Percentiles rank a stretch among this genome's conserved stretches.
phyloP scores from a whole-genome alignment of 2,113 vertebrate genomes.

The Vimba vimba region DNA sequence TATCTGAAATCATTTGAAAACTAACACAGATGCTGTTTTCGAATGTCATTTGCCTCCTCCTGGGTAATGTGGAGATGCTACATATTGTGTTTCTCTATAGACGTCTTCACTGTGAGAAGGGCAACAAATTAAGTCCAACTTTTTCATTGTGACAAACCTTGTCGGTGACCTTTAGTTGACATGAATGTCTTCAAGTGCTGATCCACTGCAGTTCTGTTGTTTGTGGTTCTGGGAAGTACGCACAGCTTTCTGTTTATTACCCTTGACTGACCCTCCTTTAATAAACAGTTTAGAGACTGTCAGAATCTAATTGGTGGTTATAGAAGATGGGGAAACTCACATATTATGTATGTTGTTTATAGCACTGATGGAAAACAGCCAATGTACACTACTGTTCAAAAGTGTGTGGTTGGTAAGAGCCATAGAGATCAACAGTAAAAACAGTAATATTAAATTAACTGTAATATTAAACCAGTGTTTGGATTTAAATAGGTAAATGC shows the following conservation, averaged over 20 bases:
- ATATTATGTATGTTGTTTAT: neutral
- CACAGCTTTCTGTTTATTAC: conserved; percentile 8
- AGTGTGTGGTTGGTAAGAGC: too few species aligned
- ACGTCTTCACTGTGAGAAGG: conserved; percentile 26
- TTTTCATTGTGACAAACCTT: conserved; percentile 31
- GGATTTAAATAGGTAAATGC: too few species aligned
- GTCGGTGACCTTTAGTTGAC: conserved; percentile 41
- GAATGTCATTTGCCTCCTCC: conserved; percentile 11
- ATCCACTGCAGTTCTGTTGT: conserved; percentile 17
- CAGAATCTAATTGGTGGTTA: neutral
- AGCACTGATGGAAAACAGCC: neutral
- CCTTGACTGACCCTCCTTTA: neutral
- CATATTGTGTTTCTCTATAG: conserved; percentile 31
- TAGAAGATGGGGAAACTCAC: neutral
- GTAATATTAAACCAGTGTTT: too few species aligned
- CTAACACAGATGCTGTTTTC: conserved; percentile 9
- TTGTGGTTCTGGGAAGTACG: neutral
- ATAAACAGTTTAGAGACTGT: neutral
- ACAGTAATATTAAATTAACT: too few species aligned
- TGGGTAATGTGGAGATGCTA: neutral
- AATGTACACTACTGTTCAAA: neutral
- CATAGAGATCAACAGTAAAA: too few species aligned
- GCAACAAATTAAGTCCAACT: conserved; percentile 36
- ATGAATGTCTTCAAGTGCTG: conserved; percentile 18
- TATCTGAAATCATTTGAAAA: conserved; percentile 1